phyloP scores from a whole-genome alignment of 2,888 invertebrate genomes.

The Xestoiulus laeticollis region DNA sequence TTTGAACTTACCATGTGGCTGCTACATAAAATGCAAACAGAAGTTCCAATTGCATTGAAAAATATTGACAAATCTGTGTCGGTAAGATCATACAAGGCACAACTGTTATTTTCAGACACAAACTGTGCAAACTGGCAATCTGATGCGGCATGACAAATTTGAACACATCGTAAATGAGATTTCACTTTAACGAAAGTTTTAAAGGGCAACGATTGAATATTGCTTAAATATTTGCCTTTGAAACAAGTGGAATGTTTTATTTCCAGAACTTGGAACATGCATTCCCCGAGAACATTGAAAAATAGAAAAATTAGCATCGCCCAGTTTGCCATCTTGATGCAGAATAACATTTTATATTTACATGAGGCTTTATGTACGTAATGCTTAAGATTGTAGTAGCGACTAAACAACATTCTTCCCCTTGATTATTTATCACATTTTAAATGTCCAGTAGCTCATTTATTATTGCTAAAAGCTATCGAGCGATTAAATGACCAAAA shows the following conservation, averaged over 20 bases:
- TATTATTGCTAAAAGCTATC: background rate
- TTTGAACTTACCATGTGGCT: background rate
- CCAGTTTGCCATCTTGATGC: background rate
- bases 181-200: background rate
- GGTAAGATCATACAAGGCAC: background rate
- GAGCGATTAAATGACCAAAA: background rate
- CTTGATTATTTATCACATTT: background rate
- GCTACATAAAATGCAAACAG: conserved; percentile 17
- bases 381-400: no score
- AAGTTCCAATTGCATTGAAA: background rate
- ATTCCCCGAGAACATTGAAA: background rate
- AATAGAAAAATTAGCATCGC: background rate
- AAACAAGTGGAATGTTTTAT: background rate
- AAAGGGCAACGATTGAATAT: background rate
- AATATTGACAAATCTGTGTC: background rate
- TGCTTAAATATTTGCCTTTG: background rate
- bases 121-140: background rate
- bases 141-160: background rate
- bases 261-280: background rate
- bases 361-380: background rate
- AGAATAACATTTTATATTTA: background rate
- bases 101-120: background rate
- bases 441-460: background rate
- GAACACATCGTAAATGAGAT: background rate
- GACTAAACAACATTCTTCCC: background rate